Evolutionary conservation across 2,888 invertebrate genomes (phyloP).

Genomic region (Marronus borbonicus): DNA sequence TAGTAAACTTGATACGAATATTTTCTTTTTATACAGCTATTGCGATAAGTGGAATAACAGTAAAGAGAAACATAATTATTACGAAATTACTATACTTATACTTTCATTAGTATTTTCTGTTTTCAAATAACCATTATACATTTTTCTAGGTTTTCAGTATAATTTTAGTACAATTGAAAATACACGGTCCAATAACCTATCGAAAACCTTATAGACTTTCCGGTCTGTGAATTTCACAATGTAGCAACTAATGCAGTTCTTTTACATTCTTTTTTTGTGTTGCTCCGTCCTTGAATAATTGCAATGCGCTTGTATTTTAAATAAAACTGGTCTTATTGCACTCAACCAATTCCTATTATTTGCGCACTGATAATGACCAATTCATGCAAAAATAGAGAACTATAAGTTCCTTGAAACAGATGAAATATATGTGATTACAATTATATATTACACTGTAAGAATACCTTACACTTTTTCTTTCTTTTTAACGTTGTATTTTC

Average conservation of each 20-base stretch:
- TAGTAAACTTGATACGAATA: no score
- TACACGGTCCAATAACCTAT: constrained; percentile 7
- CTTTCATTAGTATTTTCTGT: neutral
- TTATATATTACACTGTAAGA: no score
- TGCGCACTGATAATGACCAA: neutral
- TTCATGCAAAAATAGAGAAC: no score
- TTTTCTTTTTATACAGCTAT: no score
- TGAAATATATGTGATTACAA: no score
- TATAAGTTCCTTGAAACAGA: no score
- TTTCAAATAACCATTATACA: neutral
- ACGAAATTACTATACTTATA: neutral
- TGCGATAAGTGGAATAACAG: no score
- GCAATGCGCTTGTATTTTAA: constrained; percentile 12
- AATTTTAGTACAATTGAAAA: constrained; percentile 5
- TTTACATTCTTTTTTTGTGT: constrained; percentile 3
- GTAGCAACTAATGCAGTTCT: constrained; percentile 2
- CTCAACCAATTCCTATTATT: neutral
- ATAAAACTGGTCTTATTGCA: neutral
- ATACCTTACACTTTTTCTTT: no score
- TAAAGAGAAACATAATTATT: no score
- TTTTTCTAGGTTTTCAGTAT: neutral
- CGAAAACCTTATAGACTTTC: constrained; percentile 7
- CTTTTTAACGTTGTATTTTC: no score
- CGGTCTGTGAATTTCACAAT: constrained; percentile 6
- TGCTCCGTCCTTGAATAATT: constrained; percentile 24